Percentiles rank a stretch among this genome's conserved stretches.
These are phyloP conservation scores for Troides helena DNA, from an alignment of 2,888 invertebrate genomes.

Conservation along the genomic window DNA sequence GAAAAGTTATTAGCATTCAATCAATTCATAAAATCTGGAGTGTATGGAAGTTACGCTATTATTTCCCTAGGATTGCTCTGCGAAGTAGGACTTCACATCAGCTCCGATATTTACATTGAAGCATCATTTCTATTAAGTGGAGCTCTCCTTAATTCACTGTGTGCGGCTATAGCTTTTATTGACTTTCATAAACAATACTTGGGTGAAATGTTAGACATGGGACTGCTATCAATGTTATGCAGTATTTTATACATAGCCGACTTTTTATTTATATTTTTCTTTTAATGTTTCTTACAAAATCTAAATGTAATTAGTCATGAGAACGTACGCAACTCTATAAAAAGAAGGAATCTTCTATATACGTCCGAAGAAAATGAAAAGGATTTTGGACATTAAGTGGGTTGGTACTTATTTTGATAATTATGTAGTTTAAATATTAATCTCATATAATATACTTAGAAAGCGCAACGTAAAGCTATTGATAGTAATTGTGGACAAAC, in stretches of 20 bases:
- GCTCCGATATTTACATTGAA: constrained; percentile 43
- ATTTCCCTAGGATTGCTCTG: constrained; percentile 52
- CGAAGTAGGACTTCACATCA: constrained; percentile 46
- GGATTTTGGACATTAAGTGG: background rate
- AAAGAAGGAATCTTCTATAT: background rate
- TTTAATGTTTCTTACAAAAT: background rate
- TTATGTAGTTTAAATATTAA: background rate
- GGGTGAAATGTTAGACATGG: constrained; percentile 46
- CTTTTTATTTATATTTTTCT: constrained; percentile 34
- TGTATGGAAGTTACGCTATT: constrained; percentile 48
- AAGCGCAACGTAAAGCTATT: too few species aligned
- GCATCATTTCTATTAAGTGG: constrained; percentile 41
- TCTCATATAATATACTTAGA: too few species aligned
- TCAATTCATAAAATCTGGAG: constrained; percentile 51
- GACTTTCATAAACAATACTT: constrained; percentile 38
- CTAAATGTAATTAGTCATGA: background rate
- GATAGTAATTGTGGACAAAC: too few species aligned
- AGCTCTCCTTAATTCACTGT: constrained; percentile 40
- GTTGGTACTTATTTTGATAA: background rate
- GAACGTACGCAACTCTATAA: background rate
- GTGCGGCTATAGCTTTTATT: constrained; percentile 40
- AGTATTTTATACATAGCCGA: constrained; percentile 44
- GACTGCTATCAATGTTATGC: constrained; percentile 42
- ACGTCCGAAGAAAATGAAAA: too few species aligned
- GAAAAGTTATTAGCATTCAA: constrained; percentile 36